These are phyloP conservation scores for Cephus runcator DNA, from an alignment of 2,888 invertebrate species.

Conservation along the genomic window DNA sequence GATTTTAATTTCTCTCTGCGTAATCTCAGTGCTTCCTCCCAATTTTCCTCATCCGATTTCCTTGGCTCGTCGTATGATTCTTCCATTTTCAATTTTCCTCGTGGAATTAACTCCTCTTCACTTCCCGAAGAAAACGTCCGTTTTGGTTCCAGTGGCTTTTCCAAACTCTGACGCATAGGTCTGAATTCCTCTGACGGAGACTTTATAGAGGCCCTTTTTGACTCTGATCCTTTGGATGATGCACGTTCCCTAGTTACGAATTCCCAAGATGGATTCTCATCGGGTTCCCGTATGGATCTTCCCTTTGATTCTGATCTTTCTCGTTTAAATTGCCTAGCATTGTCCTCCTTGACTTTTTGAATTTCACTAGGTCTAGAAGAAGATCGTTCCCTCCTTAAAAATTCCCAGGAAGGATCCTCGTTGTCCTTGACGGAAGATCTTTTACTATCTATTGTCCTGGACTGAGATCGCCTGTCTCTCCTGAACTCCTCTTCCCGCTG, in stretches of 20 bases:
- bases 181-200: conserved; percentile 37
- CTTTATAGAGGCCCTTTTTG: conserved; percentile 22
- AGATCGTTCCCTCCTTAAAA: conserved; percentile 24
- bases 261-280: conserved; percentile 45
- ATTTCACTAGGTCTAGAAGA: conserved; percentile 17
- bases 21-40: conserved; percentile 55
- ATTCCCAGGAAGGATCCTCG: conserved; percentile 11
- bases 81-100: conserved; percentile 12
- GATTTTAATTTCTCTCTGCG: conserved; percentile 43
- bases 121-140: conserved; percentile 49
- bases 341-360: conserved; percentile 16
- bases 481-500: conserved; percentile 28
- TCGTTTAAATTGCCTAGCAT: conserved; percentile 3
- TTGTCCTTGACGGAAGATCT: conserved; percentile 19
- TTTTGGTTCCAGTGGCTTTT: conserved; percentile 35
- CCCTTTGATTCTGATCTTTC: conserved; percentile 34
- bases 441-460: conserved; percentile 25
- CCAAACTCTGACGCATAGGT: conserved; percentile 4
- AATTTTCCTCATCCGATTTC: conserved; percentile 57
- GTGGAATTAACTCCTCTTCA: conserved; percentile 42
- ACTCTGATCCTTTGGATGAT: conserved; percentile 36
- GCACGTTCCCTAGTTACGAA: conserved; percentile 41
- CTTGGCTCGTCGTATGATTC: conserved; percentile 36
- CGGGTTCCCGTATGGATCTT: conserved; percentile 32
- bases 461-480: conserved; percentile 36